These are phyloP conservation scores for Timema cristinae DNA, from an alignment of 2,888 invertebrate genomes.

Conservation along the genomic window DNA sequence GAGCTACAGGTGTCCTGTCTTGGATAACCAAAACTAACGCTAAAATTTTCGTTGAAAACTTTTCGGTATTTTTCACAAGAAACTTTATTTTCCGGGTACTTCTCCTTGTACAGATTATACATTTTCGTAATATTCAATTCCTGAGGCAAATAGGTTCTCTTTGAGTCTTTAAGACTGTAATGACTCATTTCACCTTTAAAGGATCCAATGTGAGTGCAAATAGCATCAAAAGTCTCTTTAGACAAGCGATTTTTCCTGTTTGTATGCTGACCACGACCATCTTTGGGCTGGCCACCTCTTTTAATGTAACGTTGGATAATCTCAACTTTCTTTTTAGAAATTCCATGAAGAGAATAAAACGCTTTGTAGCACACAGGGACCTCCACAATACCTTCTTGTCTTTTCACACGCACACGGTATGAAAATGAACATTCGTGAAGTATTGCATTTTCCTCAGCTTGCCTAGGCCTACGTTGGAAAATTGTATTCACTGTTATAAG, in stretches of 20 bases:
- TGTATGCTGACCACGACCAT: not conserved
- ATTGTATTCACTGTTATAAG: not conserved
- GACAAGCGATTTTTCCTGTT: not conserved
- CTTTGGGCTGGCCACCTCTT: not conserved
- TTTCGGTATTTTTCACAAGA: constrained; percentile 5
- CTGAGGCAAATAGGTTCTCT: not conserved
- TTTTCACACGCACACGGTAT: constrained; percentile 1
- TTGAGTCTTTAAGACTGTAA: not conserved
- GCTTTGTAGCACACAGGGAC: too few relatives aligned
- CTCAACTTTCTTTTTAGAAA: not conserved
- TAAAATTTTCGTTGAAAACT: not conserved
- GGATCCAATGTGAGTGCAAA: not conserved
- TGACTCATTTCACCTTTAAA: not conserved
- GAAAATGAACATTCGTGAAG: constrained; percentile 1
- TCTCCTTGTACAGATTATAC: too few relatives aligned
- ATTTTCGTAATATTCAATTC: too few relatives aligned
- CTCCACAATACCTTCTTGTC: not conserved
- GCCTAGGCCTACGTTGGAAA: not conserved
- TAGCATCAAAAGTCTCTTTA: not conserved
- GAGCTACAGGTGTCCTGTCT: constrained; percentile 2
- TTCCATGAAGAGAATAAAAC: constrained; percentile 3
- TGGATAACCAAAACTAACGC: not conserved
- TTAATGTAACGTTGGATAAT: not conserved
- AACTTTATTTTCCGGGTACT: not conserved
- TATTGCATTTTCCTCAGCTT: not conserved